Percentiles rank a stretch among this genome's conserved stretches.
Evolutionary conservation across 64 coral and sea anemone genomes (phyloP).

Genomic region (Anthopleura sola): DNA sequence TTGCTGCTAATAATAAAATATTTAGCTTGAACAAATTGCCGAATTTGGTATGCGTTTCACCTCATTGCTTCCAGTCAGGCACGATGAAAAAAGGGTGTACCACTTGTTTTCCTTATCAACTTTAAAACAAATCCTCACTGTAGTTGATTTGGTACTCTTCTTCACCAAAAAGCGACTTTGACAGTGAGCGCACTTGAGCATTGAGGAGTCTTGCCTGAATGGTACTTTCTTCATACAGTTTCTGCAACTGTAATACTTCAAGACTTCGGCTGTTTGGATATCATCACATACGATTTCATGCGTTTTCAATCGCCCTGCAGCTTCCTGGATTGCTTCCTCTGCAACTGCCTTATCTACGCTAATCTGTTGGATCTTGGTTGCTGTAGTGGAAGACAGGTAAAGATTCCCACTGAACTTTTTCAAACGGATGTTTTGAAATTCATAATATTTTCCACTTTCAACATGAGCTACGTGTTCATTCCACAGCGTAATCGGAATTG

Average conservation of each 20-base stretch:
- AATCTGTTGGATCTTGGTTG: neutral
- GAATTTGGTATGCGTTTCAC: too few species aligned
- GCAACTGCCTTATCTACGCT: neutral
- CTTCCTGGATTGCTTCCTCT: conserved; percentile 21
- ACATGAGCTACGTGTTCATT: conserved; percentile 28
- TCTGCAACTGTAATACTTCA: conserved; percentile 34
- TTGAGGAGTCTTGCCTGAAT: conserved; percentile 26
- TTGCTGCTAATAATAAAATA: too few species aligned
- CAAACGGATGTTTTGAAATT: conserved; percentile 27
- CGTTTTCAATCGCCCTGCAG: neutral
- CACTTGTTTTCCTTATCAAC: conserved; percentile 17
- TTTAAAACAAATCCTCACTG: conserved; percentile 26
- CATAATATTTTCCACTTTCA: conserved; percentile 20
- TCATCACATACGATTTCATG: conserved; percentile 18
- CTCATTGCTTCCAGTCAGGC: too few species aligned
- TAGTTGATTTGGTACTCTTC: conserved; percentile 22
- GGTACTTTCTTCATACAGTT: conserved; percentile 41
- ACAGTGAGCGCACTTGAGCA: conserved; percentile 32
- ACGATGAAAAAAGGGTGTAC: conserved; percentile 17
- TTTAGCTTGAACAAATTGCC: too few species aligned
- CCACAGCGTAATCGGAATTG: conserved; percentile 26
- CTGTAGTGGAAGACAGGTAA: conserved; percentile 15
- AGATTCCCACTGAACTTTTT: conserved; percentile 12
- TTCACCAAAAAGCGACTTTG: conserved; percentile 26
- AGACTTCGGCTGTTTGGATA: neutral